A percentile compares a stretch with the other conserved stretches of the same genome.
Conservation (phyloP, 2,113 vertebrate genomes). For the Triplophysa siluroides region DNA sequence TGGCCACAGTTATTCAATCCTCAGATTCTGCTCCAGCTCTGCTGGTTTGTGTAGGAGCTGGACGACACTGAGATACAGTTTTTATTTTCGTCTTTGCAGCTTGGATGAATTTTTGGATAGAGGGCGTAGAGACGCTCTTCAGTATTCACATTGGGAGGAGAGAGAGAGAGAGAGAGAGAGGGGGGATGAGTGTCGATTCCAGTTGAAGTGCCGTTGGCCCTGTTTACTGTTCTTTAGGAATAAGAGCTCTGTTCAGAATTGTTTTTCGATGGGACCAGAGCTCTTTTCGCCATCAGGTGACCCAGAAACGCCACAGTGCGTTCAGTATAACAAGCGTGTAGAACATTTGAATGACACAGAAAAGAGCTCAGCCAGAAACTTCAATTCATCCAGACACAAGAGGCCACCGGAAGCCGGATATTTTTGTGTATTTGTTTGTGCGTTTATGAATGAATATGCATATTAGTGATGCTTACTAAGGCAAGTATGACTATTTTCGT, state of each 20-base stretch:
- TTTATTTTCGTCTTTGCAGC: slow-evolving; percentile 27
- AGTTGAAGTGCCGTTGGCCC: slow-evolving; percentile 30
- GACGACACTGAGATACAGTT: slow-evolving; percentile 24
- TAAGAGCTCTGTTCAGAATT: slow-evolving; percentile 24
- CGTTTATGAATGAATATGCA: neutral
- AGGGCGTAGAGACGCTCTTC: slow-evolving; percentile 18
- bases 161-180: slow-evolving; percentile 1
- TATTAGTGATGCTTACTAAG: slow-evolving; percentile 6
- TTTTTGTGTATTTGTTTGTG: neutral
- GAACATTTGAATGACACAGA: slow-evolving; percentile 39
- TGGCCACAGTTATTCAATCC: slow-evolving; percentile 29
- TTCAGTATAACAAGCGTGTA: slow-evolving; percentile 21
- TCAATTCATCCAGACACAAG: neutral
- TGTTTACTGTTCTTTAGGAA: neutral
- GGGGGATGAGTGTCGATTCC: slow-evolving; percentile 38
- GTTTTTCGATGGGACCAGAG: slow-evolving; percentile 19
- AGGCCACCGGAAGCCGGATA: neutral
- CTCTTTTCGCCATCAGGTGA: slow-evolving; percentile 29
- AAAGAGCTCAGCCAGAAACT: slow-evolving; percentile 5
- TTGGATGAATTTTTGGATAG: slow-evolving; percentile 19
- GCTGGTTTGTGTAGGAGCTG: slow-evolving; percentile 35
- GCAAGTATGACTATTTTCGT: neutral
- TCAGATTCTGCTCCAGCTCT: slow-evolving; percentile 27
- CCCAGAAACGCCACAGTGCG: slow-evolving; percentile 26
- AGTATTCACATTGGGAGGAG: neutral